Base-by-base conservation (phyloP, 2,888 invertebrate species). In the Orthonevra nobilis region DNA sequence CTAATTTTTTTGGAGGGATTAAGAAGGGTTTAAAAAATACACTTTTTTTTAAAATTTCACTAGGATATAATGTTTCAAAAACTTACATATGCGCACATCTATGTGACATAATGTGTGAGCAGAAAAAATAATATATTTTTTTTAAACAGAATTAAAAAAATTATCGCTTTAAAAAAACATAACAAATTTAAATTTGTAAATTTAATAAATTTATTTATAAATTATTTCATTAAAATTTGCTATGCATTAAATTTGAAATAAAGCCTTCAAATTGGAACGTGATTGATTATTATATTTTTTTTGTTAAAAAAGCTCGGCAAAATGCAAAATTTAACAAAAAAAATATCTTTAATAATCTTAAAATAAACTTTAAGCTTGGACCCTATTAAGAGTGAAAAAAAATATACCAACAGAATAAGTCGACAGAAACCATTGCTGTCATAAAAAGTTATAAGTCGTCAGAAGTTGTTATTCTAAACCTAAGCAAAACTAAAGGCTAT, bases 61-160 rank as follows among this genome's bases (percentile, higher is more conserved):
- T 66, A 52, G 15, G 36, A 77, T 36, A 77, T 34, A 70, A 77
- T 64, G 54, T 72, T 70, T 30, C 36, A 58, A 58, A 56, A 81
- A 81, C 81, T 77, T 81, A 81, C 81, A 81, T 81, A 70, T 81
- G 81, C 81, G 81, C 81, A 81, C 81, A 81, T 70, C 81, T 81
- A 81, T 69, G 69, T 75, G 81, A 81, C 50, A 75, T 75, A 77
- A 81, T 81, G 58, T 61, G 77, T 77, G 81, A 77, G 81, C 77
- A 66, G 42, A 77, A 66, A 66, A 81, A 81, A 75, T 48, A 73
- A 73, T 79, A 60, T 38, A 20, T 40, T 46, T 42, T 50, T 30
- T 30, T 48, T 63, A 64, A 36, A 58, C 70, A 68, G 38, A 61
- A 61, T 64, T 15, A 64, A 48, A 64, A 14, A 69, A 64, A 56